Evolutionary conservation across 2,113 vertebrate species (phyloP).

Genomic region (Acinonyx jubatus): DNA sequence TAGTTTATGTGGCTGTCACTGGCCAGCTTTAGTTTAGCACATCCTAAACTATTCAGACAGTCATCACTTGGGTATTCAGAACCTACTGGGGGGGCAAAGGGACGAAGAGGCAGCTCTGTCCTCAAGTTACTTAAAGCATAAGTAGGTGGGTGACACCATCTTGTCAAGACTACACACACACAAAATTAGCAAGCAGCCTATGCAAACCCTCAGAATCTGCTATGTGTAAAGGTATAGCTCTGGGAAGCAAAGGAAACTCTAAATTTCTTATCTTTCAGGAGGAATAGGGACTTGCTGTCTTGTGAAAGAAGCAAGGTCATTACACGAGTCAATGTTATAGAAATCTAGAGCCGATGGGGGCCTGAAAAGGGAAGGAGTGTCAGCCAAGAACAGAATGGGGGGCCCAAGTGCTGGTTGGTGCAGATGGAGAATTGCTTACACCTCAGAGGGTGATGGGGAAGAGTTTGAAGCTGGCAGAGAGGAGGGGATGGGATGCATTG

Average conservation of each 20-base stretch:
- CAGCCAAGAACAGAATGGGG: background rate
- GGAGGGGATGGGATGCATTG: background rate
- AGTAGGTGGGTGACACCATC: background rate
- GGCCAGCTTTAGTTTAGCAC: background rate
- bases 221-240: background rate
- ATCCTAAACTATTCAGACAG: background rate
- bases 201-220: background rate
- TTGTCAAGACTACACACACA: background rate
- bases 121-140: background rate
- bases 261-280: background rate
- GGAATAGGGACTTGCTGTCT: background rate
- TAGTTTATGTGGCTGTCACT: background rate
- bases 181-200: background rate
- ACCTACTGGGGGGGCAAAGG: background rate
- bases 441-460: background rate
- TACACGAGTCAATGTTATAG: background rate
- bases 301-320: background rate
- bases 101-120: background rate
- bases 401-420: background rate
- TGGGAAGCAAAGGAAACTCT: background rate
- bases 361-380: background rate
- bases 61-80: background rate
- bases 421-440: background rate
- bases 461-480: background rate
- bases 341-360: background rate